These are phyloP conservation scores for Mnemiopsis leidyi DNA, from an alignment of 37 sponge, comb jelly and placozoan species.

Conservation along the genomic window DNA sequence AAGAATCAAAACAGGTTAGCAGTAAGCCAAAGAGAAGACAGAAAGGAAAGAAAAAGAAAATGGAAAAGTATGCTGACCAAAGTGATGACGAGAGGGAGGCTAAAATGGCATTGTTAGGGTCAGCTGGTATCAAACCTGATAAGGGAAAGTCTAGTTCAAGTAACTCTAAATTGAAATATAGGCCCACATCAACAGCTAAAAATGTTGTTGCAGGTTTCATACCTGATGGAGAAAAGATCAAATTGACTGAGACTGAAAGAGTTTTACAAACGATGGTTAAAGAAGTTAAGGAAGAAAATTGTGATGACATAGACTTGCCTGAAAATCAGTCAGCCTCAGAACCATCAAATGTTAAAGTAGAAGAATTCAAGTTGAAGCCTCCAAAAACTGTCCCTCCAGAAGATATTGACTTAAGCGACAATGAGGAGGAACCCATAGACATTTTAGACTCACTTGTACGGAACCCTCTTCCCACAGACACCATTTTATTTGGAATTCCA, in stretches of 20 bases:
- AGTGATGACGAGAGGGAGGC: slow-evolving; percentile 86
- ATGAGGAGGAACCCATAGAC: neutral
- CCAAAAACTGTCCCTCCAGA: neutral
- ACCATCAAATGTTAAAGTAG: neutral
- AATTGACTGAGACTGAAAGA: slow-evolving; percentile 33
- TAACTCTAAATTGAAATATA: slow-evolving; percentile 44
- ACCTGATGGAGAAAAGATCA: neutral
- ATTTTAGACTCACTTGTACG: slow-evolving; percentile 32
- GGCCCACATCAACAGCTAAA: slow-evolving; percentile 17
- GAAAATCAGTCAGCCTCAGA: neutral
- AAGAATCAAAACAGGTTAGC: neutral
- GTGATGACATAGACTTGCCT: neutral
- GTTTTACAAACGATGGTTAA: neutral
- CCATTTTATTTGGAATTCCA: slow-evolving; percentile 86
- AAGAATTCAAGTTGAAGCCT: neutral
- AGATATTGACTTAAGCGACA: neutral
- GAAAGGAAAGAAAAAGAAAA: slow-evolving; percentile 78
- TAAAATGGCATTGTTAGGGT: slow-evolving; percentile 74
- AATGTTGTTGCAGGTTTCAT: slow-evolving; percentile 8
- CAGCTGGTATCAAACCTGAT: slow-evolving; percentile 9
- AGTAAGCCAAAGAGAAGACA: slow-evolving; percentile 74
- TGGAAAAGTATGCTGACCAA: slow-evolving; percentile 86
- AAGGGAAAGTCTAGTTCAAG: neutral
- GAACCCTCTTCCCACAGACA: slow-evolving; percentile 66
- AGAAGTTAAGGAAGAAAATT: neutral